phyloP scores from a whole-genome alignment of 2,113 vertebrate genomes.

The Pseudopipra pipra region DNA sequence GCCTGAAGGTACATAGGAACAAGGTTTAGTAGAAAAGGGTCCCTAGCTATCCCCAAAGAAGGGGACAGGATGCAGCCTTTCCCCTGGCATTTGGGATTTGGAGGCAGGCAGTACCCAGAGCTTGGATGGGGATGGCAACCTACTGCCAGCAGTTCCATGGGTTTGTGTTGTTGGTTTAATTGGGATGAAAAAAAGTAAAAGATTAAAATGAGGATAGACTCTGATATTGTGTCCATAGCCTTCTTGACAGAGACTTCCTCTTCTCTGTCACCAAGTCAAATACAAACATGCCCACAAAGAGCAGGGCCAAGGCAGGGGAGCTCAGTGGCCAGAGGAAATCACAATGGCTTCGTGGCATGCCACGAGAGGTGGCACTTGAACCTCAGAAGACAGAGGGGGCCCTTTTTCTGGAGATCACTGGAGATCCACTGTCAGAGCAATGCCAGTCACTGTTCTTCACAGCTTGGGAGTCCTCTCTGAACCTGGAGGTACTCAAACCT shows the following conservation, averaged over 20 bases:
- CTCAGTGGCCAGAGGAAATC: neutral
- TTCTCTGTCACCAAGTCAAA: neutral
- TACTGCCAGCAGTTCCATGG: neutral
- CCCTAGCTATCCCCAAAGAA: neutral
- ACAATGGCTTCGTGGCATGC: neutral
- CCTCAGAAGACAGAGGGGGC: neutral
- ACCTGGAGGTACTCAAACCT: neutral
- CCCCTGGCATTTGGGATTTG: neutral
- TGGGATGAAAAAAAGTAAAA: neutral
- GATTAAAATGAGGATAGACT: neutral
- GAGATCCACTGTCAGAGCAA: neutral
- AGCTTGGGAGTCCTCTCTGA: neutral
- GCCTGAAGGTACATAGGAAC: neutral
- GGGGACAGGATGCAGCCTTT: neutral
- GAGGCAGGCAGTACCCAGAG: neutral
- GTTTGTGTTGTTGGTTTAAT: neutral
- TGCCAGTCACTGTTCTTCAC: neutral
- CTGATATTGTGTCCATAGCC: neutral
- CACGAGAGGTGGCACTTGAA: neutral
- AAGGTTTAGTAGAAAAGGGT: neutral
- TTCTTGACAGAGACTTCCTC: neutral
- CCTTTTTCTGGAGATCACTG: neutral
- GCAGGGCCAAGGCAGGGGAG: neutral
- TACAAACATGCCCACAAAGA: neutral
- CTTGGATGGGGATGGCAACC: neutral